phyloP scores from a whole-genome alignment of 2,888 invertebrate species.

The Emmelina monodactyla region DNA sequence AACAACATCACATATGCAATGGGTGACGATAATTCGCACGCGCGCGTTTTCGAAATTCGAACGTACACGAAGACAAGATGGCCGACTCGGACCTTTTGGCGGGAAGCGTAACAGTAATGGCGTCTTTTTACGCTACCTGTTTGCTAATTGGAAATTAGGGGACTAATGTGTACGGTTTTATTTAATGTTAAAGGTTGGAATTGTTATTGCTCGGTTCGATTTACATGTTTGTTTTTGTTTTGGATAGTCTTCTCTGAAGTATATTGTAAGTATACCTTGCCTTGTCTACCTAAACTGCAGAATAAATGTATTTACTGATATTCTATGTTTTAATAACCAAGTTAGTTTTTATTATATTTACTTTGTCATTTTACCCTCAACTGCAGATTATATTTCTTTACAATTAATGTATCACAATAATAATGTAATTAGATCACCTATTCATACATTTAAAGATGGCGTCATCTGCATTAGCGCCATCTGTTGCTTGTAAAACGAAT shows the following conservation, averaged over 20 bases:
- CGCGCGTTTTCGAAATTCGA: conserved; percentile 25
- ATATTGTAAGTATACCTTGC: too few relatives aligned
- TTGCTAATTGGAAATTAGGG: conserved; percentile 62
- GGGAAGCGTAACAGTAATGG: conserved; percentile 51
- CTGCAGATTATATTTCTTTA: too few relatives aligned
- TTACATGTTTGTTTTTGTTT: conserved; percentile 44
- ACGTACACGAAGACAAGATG: conserved; percentile 28
- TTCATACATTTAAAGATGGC: conserved; percentile 49
- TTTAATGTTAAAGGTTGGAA: conserved; percentile 34
- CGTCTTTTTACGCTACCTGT: conserved; percentile 63
- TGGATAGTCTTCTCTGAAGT: too few relatives aligned
- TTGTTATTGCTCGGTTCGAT: conserved; percentile 50
- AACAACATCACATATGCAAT: conserved; percentile 61
- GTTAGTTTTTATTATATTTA: too few relatives aligned
- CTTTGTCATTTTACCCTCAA: too few relatives aligned
- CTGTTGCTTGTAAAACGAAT: conserved; percentile 55
- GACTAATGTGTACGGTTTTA: conserved; percentile 56
- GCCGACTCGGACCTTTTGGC: conserved; percentile 48
- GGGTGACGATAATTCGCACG: conserved; percentile 61
- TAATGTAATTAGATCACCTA: conserved; percentile 50
- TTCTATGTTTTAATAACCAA: too few relatives aligned
- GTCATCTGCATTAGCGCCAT: conserved; percentile 47
- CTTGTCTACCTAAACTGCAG: too few relatives aligned
- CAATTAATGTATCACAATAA: too few relatives aligned
- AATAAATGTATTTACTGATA: too few relatives aligned